Evolutionary conservation across 1,140 invertebrate genomes (phyloP), one percentile per base, ranked within the genome.

Genomic region (Brachionus koreanus): DNA sequence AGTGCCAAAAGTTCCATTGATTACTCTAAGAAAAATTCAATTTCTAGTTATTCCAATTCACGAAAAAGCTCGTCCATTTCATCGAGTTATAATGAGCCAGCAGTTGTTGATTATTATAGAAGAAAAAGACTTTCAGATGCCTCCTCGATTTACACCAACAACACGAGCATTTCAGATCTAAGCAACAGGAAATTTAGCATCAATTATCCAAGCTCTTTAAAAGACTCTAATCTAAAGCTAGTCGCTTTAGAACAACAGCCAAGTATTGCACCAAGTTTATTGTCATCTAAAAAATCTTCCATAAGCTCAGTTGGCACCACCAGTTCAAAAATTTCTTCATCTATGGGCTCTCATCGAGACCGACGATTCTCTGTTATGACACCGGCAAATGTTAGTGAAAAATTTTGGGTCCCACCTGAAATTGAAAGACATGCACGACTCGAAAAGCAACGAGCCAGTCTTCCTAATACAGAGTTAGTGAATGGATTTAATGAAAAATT

Each of bases 91-190:
- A 46, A 43, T 25, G 69, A 74, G 39, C 42, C 69, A 12, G n/a
- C 69, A 46, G 69, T 74, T 5, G 69, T 74, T 23, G 42, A 46
- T 25, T 74, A 74, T 46, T 74, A 74, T 33, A 74, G 69, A 29
- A 46, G 25, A 74, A 74, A 74, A 74, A 74, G 69, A 46, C 43
- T 46, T 16, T 74, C 69, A 5, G 69, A 74, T n/a, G 69, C 69
- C 4, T 74, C 69, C 10, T 74, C 69, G 25, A 4, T 74, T 72
- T 43, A 39, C 13, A 72, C 67, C 16, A 39, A 23, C 29, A 72
- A 72, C 12, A 74, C 39, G 2, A 74, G 69, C n/a, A 74, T 74
- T 25, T 46, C 69, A 7, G 69, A 74, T 74, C 10, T 74, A 46
- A 74, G 42, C 39, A 12, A 16, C 7, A 10, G 69, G 12, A 74